These are phyloP conservation scores for Carassius auratus DNA, from an alignment of 2,113 vertebrate species.

Conservation along the genomic window DNA sequence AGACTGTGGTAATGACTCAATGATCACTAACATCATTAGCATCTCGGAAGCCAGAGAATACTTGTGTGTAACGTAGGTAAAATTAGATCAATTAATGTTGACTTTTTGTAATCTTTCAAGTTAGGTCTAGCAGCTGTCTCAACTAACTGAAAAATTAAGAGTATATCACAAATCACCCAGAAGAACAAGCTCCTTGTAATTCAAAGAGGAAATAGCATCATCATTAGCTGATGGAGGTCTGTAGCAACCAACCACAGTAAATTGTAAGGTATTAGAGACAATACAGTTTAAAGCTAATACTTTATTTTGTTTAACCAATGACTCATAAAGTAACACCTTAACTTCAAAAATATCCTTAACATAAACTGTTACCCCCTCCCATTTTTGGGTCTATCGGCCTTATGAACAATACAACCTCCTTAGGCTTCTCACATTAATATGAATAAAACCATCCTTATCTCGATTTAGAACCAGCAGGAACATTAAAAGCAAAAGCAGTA, in stretches of 20 bases:
- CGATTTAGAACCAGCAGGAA: background rate
- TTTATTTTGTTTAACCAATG: background rate
- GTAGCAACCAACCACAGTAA: too few relatives aligned
- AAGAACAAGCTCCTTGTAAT: too few relatives aligned
- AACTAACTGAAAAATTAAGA: background rate
- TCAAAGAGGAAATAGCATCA: background rate
- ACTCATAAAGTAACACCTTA: too few relatives aligned
- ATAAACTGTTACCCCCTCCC: too few relatives aligned
- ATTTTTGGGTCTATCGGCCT: too few relatives aligned
- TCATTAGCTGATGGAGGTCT: background rate
- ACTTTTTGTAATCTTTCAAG: background rate
- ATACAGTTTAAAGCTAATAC: background rate
- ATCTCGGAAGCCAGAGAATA: background rate
- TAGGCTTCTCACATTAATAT: background rate
- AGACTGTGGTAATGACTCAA: too few relatives aligned
- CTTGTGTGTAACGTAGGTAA: background rate
- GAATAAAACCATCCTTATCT: conserved; percentile 2
- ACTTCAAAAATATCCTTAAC: too few relatives aligned
- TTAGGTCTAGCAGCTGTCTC: background rate
- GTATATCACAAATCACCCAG: background rate
- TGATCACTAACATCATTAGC: background rate
- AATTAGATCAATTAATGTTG: background rate
- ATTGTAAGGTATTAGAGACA: background rate
- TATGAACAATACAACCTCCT: too few relatives aligned
- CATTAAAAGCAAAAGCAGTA: background rate